Evolutionary conservation across 2,113 vertebrate genomes (phyloP), one percentile per base, ranked within the genome.

Genomic region (Leucoraja erinaceus): DNA sequence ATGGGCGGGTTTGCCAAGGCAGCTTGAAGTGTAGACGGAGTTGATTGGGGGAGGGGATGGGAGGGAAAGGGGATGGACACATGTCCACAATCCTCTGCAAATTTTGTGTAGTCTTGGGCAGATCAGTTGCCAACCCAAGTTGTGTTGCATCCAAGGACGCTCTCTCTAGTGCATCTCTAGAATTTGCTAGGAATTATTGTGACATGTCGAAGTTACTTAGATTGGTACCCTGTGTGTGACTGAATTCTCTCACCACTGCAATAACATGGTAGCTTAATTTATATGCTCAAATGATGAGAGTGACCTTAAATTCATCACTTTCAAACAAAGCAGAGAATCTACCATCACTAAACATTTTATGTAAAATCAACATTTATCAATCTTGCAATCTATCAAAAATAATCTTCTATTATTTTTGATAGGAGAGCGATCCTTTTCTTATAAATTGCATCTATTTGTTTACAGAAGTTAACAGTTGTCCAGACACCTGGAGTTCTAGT

Each of bases 401-500:
- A 75, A 28, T 11, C 74, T n/a, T 77, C 75, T 8, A 33, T 28
- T 28, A 75, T 66, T 14, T 66, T 66, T 66, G 22, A 22, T 14
- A 33, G 75, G n/a, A 33, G 0, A 31, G 31, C 10, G n/a, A 3
- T 9, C 75, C 75, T n/a, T 63, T 88, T 61, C 83, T 31, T 11
- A 63, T 63, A 88, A 88, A 61, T n/a, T 61, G 28, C 16, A 88
- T 88, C 33, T 88, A 63, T 88, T 88, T 63, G 83, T 20, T 31
- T 31, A 63, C 56, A 63, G 59, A 16, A 88, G 11, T 88, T 63
- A 88, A n/a, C 28, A 63, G n/a, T 88, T 88, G 28, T 31, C 59
- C 56, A 61, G 56, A n/a, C 16, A 86, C 54, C 25, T 28, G 0
- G 28, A 86, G 25, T 61, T 86, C 54, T 86, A 14, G 14, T 61